phyloP scores from a whole-genome alignment of 2,113 vertebrate species.

The Sinocyclocheilus anophthalmus region DNA sequence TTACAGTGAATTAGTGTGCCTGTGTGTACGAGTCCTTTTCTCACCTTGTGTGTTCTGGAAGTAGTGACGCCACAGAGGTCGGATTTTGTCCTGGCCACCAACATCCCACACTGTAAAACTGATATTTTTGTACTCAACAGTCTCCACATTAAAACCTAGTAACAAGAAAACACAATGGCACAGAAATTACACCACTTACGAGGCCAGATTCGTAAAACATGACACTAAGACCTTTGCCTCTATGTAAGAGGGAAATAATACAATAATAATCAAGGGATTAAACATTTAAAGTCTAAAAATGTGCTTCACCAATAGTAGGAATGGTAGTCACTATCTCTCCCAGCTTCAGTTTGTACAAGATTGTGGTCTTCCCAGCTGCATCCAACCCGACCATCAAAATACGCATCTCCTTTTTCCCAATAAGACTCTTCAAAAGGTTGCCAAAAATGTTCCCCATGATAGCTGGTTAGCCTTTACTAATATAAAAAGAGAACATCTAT shows the following conservation, averaged over 20 bases:
- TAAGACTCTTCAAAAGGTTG: constrained; percentile 92
- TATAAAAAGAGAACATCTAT: constrained; percentile 42
- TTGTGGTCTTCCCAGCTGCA: constrained; percentile 91
- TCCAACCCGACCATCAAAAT: constrained; percentile 93
- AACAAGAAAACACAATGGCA: constrained; percentile 20
- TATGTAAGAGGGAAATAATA: background rate
- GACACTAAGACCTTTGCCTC: background rate
- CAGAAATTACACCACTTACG: background rate
- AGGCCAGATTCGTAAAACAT: background rate
- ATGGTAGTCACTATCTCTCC: constrained; percentile 94
- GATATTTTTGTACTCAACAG: constrained; percentile 98
- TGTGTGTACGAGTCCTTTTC: background rate
- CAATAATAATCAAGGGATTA: background rate
- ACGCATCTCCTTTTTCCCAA: constrained; percentile 94
- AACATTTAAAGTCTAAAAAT: constrained; percentile 7
- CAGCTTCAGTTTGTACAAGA: constrained; percentile 91
- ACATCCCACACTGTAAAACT: constrained; percentile 99
- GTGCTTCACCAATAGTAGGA: constrained; percentile 82
- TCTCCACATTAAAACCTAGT: constrained; percentile 95
- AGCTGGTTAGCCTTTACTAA: constrained; percentile 55
- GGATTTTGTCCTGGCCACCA: constrained; percentile 97
- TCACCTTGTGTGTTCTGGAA: constrained; percentile 98
- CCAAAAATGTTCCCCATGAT: constrained; percentile 92
- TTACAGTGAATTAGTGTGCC: background rate
- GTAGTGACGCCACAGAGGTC: constrained; percentile 96